Conservation (phyloP, 2,113 vertebrate genomes). For the Cinclus mexicanus region DNA sequence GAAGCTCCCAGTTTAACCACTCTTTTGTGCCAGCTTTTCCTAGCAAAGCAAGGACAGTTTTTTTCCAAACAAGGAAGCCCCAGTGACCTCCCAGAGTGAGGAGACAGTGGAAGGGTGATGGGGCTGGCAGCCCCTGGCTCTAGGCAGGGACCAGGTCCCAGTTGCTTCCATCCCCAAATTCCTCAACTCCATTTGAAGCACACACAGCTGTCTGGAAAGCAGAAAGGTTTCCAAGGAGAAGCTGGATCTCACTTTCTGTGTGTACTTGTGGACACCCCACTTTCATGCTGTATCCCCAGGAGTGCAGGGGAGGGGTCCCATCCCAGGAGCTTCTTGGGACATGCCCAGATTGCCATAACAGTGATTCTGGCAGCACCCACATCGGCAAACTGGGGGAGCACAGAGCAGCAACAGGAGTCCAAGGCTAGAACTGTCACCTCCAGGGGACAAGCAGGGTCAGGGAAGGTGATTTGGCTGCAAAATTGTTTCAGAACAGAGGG, state of each 20-base stretch:
- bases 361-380: rapidly evolving
- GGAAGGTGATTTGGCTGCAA: not conserved
- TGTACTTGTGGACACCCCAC: not conserved
- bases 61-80: not conserved
- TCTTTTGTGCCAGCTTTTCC: not conserved
- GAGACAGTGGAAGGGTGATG: rapidly evolving
- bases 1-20: not conserved
- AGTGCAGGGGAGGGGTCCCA: not conserved
- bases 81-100: not conserved
- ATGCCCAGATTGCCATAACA: not conserved
- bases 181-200: not conserved
- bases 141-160: not conserved
- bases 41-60: not conserved
- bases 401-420: not conserved
- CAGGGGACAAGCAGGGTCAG: rapidly evolving
- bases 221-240: not conserved
- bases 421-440: not conserved
- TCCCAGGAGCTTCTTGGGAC: rapidly evolving
- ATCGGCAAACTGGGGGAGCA: not conserved
- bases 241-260: not conserved
- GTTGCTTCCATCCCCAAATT: not conserved
- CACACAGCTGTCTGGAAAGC: rapidly evolving
- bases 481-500: not conserved
- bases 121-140: not conserved
- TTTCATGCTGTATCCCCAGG: not conserved